Evolutionary conservation across 1,140 invertebrate species (phyloP), one percentile per base, ranked within the genome.

Genomic region (Zaprionus capensis): DNA sequence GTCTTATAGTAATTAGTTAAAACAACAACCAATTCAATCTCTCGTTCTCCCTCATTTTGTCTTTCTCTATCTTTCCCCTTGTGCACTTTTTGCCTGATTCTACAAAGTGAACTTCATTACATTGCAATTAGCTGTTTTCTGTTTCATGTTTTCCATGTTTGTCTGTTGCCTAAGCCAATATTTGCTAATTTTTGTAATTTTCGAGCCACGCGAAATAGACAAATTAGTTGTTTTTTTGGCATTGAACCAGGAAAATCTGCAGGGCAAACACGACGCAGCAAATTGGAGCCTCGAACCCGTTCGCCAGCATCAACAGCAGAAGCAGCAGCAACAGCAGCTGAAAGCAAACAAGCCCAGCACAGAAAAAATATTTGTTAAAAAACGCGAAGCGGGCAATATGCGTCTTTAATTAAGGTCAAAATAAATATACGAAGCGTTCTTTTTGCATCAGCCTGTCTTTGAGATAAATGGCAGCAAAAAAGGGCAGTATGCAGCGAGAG

Each of bases 341-440:
- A 71, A 64, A 64, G 65, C 49, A 74, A 74, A 78, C 44, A 78
- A 59, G 61, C 11, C 14, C 12, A 9, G 44, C 17, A 51, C 46
- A 53, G 24, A 9, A 26, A 41, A 24, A 65, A 71, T 64, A 57
- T 14, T 28, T 17, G 22, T 5, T 44, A 31, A 76, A 70, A 46
- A 73, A 57, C 26, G 76, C 61, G 58, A 62, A 70, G 78, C 71
- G 51, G 69, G 76, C 79, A 86, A 86, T 86, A 86, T 82, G 82
- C 82, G 83, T 82, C 80, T 86, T 82, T 86, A 86, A 86, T 86
- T 87, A 87, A 87, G 83, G 83, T 80, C 83, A 79, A 62, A 78
- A 71, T 81, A 76, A 76, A 81, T 79, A 76, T 76, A 62, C 71
- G 38, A 64, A 70, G 55, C 71, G 58, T 61, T 61, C 66, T 67